Evolutionary conservation across 1,140 invertebrate genomes (phyloP).

Genomic region (Drosophila arizonae): DNA sequence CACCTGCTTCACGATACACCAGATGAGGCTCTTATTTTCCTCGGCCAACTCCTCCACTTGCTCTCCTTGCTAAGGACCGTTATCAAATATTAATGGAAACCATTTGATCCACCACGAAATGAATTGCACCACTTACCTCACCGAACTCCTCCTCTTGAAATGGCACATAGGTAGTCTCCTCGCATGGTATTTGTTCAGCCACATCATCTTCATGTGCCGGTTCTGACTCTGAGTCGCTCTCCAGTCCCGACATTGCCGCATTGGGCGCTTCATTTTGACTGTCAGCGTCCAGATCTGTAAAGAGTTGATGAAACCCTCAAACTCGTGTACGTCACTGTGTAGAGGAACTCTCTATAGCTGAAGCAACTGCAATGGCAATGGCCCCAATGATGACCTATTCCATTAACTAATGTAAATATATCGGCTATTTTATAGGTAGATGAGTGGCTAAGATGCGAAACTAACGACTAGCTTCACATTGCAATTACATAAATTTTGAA

Average conservation of each 20-base stretch:
- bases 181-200: conserved; percentile 75
- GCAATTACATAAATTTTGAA: conserved; percentile 56
- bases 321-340: too few relatives aligned
- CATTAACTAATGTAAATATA: not conserved
- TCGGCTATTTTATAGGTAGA: not conserved
- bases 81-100: not conserved
- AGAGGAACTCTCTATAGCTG: conserved; percentile 1
- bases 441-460: conserved; percentile 8
- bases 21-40: conserved; percentile 97
- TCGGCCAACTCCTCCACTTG: conserved; percentile 96
- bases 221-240: conserved; percentile 77
- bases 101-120: not conserved
- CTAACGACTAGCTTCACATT: conserved; percentile 23
- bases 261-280: conserved; percentile 79
- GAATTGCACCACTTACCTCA: conserved; percentile 83
- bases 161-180: conserved; percentile 86
- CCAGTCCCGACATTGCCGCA: conserved; percentile 70
- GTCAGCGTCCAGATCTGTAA: conserved; percentile 79
- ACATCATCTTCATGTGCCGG: conserved; percentile 42
- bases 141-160: conserved; percentile 88
- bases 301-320: conserved; percentile 3
- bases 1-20: conserved; percentile 97
- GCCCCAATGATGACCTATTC: not conserved
- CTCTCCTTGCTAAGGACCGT: conserved; percentile 88
- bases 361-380: not conserved